These are phyloP conservation scores for Drosophila tripunctata DNA, from an alignment of 2,888 invertebrate species.

Conservation along the genomic window DNA sequence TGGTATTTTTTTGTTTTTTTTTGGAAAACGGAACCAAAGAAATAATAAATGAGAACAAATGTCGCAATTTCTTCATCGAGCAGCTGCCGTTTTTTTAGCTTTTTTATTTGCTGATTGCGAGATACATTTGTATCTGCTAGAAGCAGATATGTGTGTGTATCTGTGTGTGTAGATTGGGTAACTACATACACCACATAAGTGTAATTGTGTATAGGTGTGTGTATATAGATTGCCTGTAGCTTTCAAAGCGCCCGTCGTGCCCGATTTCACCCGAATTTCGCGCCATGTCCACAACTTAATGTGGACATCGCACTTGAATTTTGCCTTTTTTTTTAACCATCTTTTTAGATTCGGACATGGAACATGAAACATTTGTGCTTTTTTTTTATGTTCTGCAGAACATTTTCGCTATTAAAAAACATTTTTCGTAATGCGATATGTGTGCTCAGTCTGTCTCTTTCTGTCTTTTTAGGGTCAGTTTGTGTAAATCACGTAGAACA, in stretches of 20 bases:
- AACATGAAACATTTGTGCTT: conserved; percentile 33
- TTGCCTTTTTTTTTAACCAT: neutral
- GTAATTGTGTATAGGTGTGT: conserved; percentile 11
- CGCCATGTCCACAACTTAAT: conserved; percentile 25
- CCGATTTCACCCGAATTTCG: conserved; percentile 70
- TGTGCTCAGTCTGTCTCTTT: conserved; percentile 8
- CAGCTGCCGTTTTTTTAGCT: conserved; percentile 23
- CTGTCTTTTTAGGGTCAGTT: conserved; percentile 60
- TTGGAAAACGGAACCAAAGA: conserved; percentile 1
- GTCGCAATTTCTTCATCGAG: conserved; percentile 49
- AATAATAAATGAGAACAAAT: conserved; percentile 44
- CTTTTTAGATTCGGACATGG: conserved; percentile 24
- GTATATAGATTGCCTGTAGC: neutral
- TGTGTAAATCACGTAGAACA: conserved; percentile 64
- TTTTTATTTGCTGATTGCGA: conserved; percentile 18
- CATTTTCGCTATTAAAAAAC: conserved; percentile 70
- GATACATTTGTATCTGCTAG: conserved; percentile 12
- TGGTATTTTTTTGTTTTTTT: neutral
- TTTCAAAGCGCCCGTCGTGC: conserved; percentile 34
- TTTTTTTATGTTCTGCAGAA: conserved; percentile 68
- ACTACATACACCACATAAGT: conserved; percentile 20
- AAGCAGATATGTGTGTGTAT: conserved; percentile 2
- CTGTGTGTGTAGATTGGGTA: conserved; percentile 7
- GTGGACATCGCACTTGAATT: conserved; percentile 31
- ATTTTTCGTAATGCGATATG: conserved; percentile 73